Conservation (phyloP, 2,888 invertebrate genomes). For the Xylophagus ater region DNA sequence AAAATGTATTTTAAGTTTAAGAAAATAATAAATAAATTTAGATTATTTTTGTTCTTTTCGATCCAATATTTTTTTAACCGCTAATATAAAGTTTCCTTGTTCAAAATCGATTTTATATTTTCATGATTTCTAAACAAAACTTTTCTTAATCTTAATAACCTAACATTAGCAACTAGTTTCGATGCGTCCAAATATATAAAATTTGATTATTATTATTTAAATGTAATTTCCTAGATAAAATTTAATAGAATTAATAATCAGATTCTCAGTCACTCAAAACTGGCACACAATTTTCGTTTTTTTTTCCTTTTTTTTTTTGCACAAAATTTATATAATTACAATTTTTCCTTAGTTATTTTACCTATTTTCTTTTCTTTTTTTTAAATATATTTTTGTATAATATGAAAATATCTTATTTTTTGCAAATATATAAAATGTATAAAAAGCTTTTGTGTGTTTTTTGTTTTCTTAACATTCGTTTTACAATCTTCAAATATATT, state of each 20-base stretch:
- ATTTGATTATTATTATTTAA: background rate
- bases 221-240: too few relatives aligned
- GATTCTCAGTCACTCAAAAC: too few relatives aligned
- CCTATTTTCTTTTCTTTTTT: too few relatives aligned
- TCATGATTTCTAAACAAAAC: constrained; percentile 1
- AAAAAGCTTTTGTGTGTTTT: background rate
- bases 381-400: background rate
- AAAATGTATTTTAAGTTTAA: constrained; percentile 15
- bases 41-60: constrained; percentile 5
- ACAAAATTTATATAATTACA: too few relatives aligned
- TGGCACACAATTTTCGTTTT: too few relatives aligned
- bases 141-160: background rate
- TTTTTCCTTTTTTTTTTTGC: too few relatives aligned
- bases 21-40: constrained; percentile 15
- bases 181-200: background rate
- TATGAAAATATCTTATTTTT: constrained; percentile 1
- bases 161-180: background rate
- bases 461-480: background rate
- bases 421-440: constrained; percentile 6
- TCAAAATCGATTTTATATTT: background rate
- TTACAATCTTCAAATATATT: constrained; percentile 2
- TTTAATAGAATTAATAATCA: too few relatives aligned
- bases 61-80: constrained; percentile 2
- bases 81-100: background rate
- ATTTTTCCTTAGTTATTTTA: too few relatives aligned